Base-by-base conservation (phyloP, 23 tunicate genomes). In the Trididemnum nubilum region DNA sequence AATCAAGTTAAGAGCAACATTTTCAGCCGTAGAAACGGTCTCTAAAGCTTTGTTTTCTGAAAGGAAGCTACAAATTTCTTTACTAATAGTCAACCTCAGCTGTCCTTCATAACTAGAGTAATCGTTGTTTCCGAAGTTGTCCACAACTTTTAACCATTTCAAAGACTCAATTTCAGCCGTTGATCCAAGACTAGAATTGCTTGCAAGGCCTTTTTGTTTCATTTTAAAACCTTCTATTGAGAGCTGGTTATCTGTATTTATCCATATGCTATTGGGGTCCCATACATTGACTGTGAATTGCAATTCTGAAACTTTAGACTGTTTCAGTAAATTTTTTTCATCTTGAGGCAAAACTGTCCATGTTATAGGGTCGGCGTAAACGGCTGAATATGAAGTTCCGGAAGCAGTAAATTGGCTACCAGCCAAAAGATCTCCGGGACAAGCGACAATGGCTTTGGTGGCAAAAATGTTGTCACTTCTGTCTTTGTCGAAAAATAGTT, bases 381-480 rank as follows among this genome's bases (percentile, higher is more conserved):
- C 15, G 9, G 54, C 54, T 44, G 54, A 44, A 61, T 12, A 24
- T n/a, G 67, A 12, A 24, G 18, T 61, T n/a, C 5, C 37, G 7
- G 18, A 5, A 12, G 74, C 9, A 5, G 31, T 37, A 67, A 67
- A 12, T 5, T 77, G 28, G 36, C 19, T 1, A 82, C 51, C 18
- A 5, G 86, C 78, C 31, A 69, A 31, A 4, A 70, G n/a, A 34
- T 82, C 86, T 31, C 51, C 67, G 22, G 86, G 86, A 71, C 86
- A 82, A 9, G 27, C 34, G 5, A 82, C 2, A 28, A 71, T 34
- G 19, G 36, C 34, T 0, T 49, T 19, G 24, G 50, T 0, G 36
- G 19, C 2, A 24, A 32, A 65, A 26, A 25, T 52, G 30, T 82
- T 82, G 67, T 71, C 69, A 12, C 28, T 70, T 69, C 86, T 49